Evolutionary conservation across 2,888 invertebrate species (phyloP).

Genomic region (Tuberolachnus salignus): DNA sequence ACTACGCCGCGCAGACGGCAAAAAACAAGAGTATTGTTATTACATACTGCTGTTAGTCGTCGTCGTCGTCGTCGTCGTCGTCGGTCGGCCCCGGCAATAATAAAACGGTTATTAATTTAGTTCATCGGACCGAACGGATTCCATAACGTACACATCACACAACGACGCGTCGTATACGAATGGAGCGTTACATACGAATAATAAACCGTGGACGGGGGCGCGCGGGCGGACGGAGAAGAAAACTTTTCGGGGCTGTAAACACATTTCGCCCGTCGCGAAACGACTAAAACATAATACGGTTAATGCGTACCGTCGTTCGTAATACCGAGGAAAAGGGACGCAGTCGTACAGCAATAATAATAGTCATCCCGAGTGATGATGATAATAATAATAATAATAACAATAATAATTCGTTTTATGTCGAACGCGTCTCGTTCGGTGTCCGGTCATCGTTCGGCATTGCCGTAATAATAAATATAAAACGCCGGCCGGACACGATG

Average conservation of each 20-base stretch:
- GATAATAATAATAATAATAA: conserved; percentile 47
- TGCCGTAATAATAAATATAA: conserved; percentile 25
- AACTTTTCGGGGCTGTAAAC: conserved; percentile 49
- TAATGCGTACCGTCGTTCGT: conserved; percentile 51
- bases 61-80: conserved; percentile 1
- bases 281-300: conserved; percentile 12
- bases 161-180: background rate
- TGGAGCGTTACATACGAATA: conserved; percentile 6
- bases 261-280: conserved; percentile 45
- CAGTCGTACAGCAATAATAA: conserved; percentile 48
- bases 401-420: background rate
- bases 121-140: conserved; percentile 46
- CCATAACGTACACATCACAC: conserved; percentile 8
- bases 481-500: conserved; percentile 28
- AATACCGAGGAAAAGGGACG: conserved; percentile 29
- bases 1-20: background rate
- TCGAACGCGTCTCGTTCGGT: no score
- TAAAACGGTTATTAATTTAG: conserved; percentile 56
- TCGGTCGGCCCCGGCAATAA: background rate
- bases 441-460: background rate
- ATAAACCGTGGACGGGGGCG: conserved; percentile 22
- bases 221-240: conserved; percentile 3
- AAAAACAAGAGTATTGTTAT: no score
- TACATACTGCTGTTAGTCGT: no score
- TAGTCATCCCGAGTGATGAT: no score